These are phyloP conservation scores for Otis tarda DNA, from an alignment of 2,113 vertebrate species.

Conservation along the genomic window DNA sequence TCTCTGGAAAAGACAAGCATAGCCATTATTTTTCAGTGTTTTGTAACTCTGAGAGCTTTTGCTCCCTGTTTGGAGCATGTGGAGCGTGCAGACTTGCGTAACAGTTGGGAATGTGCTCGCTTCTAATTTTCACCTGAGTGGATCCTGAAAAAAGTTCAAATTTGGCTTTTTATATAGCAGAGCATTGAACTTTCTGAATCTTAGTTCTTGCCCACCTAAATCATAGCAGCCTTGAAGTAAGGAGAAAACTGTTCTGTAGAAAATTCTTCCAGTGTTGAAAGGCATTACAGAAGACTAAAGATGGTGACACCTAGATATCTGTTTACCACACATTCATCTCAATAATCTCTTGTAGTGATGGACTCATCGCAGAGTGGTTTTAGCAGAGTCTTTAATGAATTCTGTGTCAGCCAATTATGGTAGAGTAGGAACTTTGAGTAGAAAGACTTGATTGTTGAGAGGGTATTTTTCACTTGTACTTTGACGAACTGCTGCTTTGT, in stretches of 20 bases:
- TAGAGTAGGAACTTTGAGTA: background rate
- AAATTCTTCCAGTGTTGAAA: background rate
- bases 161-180: background rate
- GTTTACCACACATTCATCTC: background rate
- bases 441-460: background rate
- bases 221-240: conserved; percentile 32
- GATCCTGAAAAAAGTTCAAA: background rate
- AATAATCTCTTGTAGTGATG: background rate
- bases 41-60: background rate
- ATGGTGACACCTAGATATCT: background rate
- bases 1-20: background rate
- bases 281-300: background rate
- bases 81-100: background rate
- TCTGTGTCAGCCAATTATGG: background rate
- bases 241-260: background rate
- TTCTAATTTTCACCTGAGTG: conserved; percentile 14
- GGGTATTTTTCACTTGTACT: background rate
- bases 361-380: background rate
- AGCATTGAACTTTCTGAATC: background rate
- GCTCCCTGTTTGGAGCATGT: background rate
- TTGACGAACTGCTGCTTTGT: background rate
- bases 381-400: background rate
- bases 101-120: background rate
- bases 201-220: conserved; percentile 8
- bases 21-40: background rate